These are phyloP conservation scores for Orius laevigatus DNA, from an alignment of 1,140 invertebrate genomes.

Conservation along the genomic window DNA sequence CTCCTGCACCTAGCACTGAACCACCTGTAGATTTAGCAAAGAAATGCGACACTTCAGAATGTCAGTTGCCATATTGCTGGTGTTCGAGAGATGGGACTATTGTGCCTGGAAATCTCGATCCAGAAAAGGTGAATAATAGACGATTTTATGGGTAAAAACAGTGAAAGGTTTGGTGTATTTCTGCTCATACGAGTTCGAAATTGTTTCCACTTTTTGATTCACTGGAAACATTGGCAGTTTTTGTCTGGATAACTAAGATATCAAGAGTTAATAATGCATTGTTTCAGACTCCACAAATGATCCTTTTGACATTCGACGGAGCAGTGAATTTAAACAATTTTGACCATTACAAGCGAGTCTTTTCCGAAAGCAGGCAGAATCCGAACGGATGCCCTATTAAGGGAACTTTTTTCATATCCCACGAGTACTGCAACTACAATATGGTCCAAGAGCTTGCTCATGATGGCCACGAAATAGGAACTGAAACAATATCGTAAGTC, in stretches of 20 bases:
- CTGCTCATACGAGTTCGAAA: too few relatives aligned
- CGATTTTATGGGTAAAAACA: background rate
- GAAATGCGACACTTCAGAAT: constrained; percentile 58
- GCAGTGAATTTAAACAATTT: constrained; percentile 84
- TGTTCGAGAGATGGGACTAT: constrained; percentile 80
- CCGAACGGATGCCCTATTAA: constrained; percentile 78
- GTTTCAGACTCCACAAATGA: constrained; percentile 82
- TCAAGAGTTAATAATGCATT: too few relatives aligned
- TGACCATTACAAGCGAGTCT: constrained; percentile 73
- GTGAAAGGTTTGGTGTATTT: too few relatives aligned
- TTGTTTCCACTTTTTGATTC: too few relatives aligned
- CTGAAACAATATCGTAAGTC: constrained; percentile 69
- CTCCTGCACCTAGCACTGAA: constrained; percentile 61
- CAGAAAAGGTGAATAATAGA: constrained; percentile 44
- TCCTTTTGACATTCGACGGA: constrained; percentile 83
- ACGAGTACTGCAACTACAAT: constrained; percentile 89
- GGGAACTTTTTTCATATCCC: constrained; percentile 87
- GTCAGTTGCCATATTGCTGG: constrained; percentile 78
- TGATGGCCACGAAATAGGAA: constrained; percentile 80
- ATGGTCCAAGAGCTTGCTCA: constrained; percentile 77
- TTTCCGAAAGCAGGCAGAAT: constrained; percentile 60
- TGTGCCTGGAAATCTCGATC: constrained; percentile 64
- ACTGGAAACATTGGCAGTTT: too few relatives aligned
- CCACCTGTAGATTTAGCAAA: constrained; percentile 57
- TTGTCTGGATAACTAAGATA: too few relatives aligned